Base-by-base conservation (phyloP, 2,797 vertebrate genomes). In the Pseudochirops corinnae region DNA sequence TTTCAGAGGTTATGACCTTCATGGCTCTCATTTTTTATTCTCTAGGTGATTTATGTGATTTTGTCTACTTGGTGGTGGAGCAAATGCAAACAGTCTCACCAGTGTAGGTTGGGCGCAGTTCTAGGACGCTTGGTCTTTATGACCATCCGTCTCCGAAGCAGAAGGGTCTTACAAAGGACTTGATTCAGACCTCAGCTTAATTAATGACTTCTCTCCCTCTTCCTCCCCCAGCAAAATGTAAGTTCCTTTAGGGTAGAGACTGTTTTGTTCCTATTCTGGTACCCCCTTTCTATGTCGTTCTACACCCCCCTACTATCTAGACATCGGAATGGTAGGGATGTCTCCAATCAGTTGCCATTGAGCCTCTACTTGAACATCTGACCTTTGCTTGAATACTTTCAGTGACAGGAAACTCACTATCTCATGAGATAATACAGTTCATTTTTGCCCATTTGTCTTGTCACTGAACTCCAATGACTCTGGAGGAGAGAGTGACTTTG, bases 41-140 rank as follows among this genome's bases (percentile, higher is more conserved):
- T 95, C 26, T 92, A 28, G n/a, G 90, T 46, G 50, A 16, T 93
- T 95, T 91, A 93, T 10, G 21, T 55, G 53, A 92, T 56, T 18
- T 56, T 18, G 3, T 87, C 33, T 55, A 33, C 46, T 46, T n/a
- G 50, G 14, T 39, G 13, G 74, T 60, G 58, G 55, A n/a, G 31
- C 39, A 39, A 53, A 87, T 92, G 92, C 62, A 94, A 13, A 7
- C 52, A 29, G 9, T 52, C 55, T 93, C 90, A 11, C 26, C 24
- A 14, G 91, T 31, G 56, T 52, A 56, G 26, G 56, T 92, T 90
- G 31, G 18, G 46, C 0, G 5, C 16, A 5, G 28, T 91, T 16
- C 39, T 56, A 5, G 53, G 13, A 21, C 91, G 39, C 7, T 82
- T 74, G 67, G 18, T 74, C n/a, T 74, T 74, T 7, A 39, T 74